Base-by-base conservation (phyloP, 2,797 vertebrate genomes). In the Florisuga fusca region DNA sequence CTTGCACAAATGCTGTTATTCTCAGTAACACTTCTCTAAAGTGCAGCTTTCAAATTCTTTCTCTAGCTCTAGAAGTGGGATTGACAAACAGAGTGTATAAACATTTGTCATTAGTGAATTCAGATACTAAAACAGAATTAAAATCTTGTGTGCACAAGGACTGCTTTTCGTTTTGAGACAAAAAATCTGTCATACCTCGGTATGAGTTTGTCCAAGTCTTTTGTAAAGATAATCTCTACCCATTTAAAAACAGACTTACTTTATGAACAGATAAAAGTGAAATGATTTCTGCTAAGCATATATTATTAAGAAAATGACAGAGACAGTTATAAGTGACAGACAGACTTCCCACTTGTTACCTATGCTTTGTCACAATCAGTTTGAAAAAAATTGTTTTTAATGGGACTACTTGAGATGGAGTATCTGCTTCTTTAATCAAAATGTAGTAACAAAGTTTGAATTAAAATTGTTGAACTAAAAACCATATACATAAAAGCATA, bases 81-180 rank as follows among this genome's bases (percentile, higher is more conserved):
- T n/a, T 9, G 26, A 48, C 1, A 3, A 82, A 36, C 7, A 45
- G 31, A 57, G 12, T 0, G 1, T 9, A 17, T 10, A 55, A 63
- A 48, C 31, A 26, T 15, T 69, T n/a, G 50, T 51, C 9, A 10
- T 34, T 27, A 58, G 58, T 27, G 75, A 75, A 67, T 29, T 67
- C 33, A 69, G 18, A 26, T 48, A 54, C 15, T n/a, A 36, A 55
- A 74, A 36, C 5, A 41, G 34, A 87, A 66, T 41, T 25, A 69
- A 54, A 13, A 66, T 1, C 4, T 12, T 75, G 12, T 7, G 3
- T 73, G n/a, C 10, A 21, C 6, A 66, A 64, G 21, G 11, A 54
- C 22, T 59, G 43, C 27, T 74, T 55, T 88, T 45, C 27, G 41
- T 27, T 2, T 2, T 0, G 2, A 80, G 34, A 62, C 18, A 55